phyloP scores from a whole-genome alignment of 2,888 invertebrate genomes.

The Erannis defoliaria region DNA sequence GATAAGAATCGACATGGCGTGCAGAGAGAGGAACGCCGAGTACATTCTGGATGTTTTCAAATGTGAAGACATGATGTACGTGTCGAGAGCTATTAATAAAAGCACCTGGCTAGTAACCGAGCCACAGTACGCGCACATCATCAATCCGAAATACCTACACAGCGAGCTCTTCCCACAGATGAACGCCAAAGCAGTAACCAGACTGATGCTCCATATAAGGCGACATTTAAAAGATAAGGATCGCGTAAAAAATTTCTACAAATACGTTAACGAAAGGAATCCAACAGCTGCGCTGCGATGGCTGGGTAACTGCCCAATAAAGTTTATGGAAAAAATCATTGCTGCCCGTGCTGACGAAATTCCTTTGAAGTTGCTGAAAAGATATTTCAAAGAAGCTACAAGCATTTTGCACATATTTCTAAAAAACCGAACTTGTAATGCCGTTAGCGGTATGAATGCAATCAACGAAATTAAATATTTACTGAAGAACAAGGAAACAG shows the following conservation, averaged over 20 bases:
- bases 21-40: conserved; percentile 54
- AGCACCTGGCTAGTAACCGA: conserved; percentile 70
- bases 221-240: conserved; percentile 63
- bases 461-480: conserved; percentile 26
- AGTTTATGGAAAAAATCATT: conserved; percentile 59
- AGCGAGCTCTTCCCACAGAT: conserved; percentile 64
- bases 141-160: conserved; percentile 69
- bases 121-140: conserved; percentile 62
- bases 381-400: conserved; percentile 60
- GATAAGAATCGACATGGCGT: conserved; percentile 64
- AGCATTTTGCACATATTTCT: conserved; percentile 49
- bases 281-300: conserved; percentile 58
- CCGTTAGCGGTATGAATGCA: neutral
- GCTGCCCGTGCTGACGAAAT: conserved; percentile 45
- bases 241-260: conserved; percentile 68
- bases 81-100: conserved; percentile 67
- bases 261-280: conserved; percentile 53
- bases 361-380: conserved; percentile 51
- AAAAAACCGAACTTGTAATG: conserved; percentile 16
- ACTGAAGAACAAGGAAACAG: conserved; percentile 45
- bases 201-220: conserved; percentile 65
- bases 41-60: conserved; percentile 60
- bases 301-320: conserved; percentile 65
- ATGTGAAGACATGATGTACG: conserved; percentile 66
- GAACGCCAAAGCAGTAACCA: conserved; percentile 64